A percentile compares a stretch with the other conserved stretches of the same genome.
These are phyloP conservation scores for Scelioninae gen. 1 DNA, from an alignment of 2,888 invertebrate species.

Conservation along the genomic window DNA sequence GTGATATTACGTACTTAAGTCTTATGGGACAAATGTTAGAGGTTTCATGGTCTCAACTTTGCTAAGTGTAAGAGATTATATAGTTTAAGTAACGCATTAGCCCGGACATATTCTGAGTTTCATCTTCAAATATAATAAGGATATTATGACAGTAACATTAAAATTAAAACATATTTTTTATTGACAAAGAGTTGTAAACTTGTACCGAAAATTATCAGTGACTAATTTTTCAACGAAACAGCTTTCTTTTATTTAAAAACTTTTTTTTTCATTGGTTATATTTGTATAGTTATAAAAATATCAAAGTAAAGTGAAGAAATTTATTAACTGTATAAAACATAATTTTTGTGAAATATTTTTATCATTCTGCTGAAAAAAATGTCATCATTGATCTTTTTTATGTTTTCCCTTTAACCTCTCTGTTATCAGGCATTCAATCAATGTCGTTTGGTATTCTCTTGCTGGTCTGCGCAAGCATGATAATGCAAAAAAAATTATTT, in stretches of 20 bases:
- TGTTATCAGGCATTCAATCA: slow-evolving; percentile 32
- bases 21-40: slow-evolving; percentile 55
- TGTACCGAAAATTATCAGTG: too few relatives aligned
- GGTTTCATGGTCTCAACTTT: slow-evolving; percentile 52
- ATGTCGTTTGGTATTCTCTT: slow-evolving; percentile 27
- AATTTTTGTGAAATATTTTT: not conserved
- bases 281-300: too few relatives aligned
- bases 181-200: not conserved
- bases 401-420: slow-evolving; percentile 21
- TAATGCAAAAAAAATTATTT: slow-evolving; percentile 9
- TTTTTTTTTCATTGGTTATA: too few relatives aligned
- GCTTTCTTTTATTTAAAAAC: too few relatives aligned
- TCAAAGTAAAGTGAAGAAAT: too few relatives aligned
- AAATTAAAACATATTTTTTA: slow-evolving; percentile 12
- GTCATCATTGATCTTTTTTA: slow-evolving; percentile 27
- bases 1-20: slow-evolving; percentile 43
- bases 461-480: not conserved
- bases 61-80: slow-evolving; percentile 57
- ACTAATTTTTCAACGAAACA: too few relatives aligned
- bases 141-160: slow-evolving; percentile 23
- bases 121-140: slow-evolving; percentile 34
- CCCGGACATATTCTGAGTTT: slow-evolving; percentile 41
- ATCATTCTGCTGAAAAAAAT: slow-evolving; percentile 18
- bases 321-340: too few relatives aligned
- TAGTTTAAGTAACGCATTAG: slow-evolving; percentile 55